These are phyloP conservation scores for Tenebrosternarchus preto DNA, from an alignment of 2,113 vertebrate genomes.

Conservation along the genomic window DNA sequence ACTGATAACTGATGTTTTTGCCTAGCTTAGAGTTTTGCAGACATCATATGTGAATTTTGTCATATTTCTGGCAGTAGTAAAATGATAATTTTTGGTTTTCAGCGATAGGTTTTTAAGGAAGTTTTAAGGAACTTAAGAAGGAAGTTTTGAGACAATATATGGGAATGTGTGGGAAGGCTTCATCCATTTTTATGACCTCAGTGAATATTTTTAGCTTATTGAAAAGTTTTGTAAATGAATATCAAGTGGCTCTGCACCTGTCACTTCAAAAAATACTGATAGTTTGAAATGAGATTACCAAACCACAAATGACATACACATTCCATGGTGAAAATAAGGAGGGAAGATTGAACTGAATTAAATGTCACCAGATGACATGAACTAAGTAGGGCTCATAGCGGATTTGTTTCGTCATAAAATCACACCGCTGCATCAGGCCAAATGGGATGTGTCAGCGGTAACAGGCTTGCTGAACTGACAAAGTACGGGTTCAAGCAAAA, in stretches of 20 bases:
- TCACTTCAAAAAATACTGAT: no score
- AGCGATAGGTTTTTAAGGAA: no score
- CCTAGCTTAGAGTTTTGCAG: background rate
- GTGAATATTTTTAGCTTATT: no score
- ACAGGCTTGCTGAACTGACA: background rate
- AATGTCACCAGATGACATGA: background rate
- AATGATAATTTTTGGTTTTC: no score
- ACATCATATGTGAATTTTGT: background rate
- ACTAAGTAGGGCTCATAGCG: background rate
- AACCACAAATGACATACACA: background rate
- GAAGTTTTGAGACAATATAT: no score
- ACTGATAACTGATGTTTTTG: conserved; percentile 24
- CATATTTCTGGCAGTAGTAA: no score
- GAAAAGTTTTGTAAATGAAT: no score
- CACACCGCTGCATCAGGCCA: background rate
- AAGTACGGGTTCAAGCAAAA: background rate
- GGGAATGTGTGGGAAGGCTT: no score
- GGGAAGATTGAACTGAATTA: background rate
- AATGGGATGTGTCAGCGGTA: background rate
- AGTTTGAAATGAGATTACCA: no score
- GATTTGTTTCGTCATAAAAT: background rate
- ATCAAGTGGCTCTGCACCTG: no score
- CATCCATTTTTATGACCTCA: no score
- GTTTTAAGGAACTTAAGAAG: no score
- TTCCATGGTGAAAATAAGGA: background rate